Percentiles rank a stretch among this genome's conserved stretches.
Evolutionary conservation across 2,113 vertebrate species (phyloP).

Genomic region (Poecilia latipinna): DNA sequence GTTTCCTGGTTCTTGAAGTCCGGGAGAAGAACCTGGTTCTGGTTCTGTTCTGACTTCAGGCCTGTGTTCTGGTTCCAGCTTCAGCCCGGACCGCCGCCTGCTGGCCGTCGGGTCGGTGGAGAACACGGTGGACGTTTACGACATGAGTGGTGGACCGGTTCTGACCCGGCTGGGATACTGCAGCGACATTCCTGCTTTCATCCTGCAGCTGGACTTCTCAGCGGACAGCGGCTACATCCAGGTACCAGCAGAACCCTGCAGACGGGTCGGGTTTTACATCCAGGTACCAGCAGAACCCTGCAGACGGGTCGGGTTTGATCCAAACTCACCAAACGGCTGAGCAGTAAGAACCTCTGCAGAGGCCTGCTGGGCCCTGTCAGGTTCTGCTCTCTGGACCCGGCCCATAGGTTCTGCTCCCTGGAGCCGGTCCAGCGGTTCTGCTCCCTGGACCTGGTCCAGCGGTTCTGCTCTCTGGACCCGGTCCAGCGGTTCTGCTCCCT

Average conservation of each 20-base stretch:
- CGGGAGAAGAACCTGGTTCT: no score
- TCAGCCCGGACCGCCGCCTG: constrained; percentile 90
- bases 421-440: no score
- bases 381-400: background rate
- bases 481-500: no score
- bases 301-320: background rate
- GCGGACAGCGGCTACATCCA: constrained; percentile 83
- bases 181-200: constrained; percentile 92
- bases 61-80: constrained; percentile 72
- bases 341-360: background rate
- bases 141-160: constrained; percentile 82
- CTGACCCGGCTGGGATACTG: constrained; percentile 93
- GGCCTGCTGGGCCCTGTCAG: background rate
- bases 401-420: no score
- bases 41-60: background rate
- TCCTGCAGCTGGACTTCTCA: constrained; percentile 95
- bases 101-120: constrained; percentile 91
- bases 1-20: no score
- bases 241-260: constrained; percentile 45
- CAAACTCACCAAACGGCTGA: background rate
- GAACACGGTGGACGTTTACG: constrained; percentile 93
- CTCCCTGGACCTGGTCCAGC: no score
- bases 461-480: no score
- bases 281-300: constrained; percentile 56
- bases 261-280: constrained; percentile 11